A percentile compares a stretch with the other conserved stretches of the same genome.
These are phyloP conservation scores for Zapornia atra DNA, from an alignment of 2,113 vertebrate species.

Conservation along the genomic window DNA sequence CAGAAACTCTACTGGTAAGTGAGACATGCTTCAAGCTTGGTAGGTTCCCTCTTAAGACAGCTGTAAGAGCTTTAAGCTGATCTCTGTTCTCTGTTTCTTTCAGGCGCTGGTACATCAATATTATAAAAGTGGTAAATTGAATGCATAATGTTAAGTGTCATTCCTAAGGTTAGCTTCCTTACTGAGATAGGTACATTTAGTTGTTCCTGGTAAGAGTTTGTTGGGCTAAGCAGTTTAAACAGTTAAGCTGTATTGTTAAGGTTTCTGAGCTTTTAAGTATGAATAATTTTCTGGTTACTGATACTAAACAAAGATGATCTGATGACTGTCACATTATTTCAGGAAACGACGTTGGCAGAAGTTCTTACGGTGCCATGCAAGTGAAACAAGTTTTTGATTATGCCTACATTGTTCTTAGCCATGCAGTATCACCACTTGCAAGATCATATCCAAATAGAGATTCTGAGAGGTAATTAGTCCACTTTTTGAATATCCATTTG, in stretches of 20 bases:
- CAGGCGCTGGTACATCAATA: not conserved
- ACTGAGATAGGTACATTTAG: not conserved
- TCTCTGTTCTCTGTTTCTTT: not conserved
- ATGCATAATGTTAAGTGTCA: not conserved
- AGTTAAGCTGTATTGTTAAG: not conserved
- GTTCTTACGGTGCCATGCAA: constrained; percentile 98
- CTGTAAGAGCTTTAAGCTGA: not conserved
- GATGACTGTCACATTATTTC: constrained; percentile 61
- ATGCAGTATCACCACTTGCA: constrained; percentile 93
- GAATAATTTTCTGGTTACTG: constrained; percentile 5
- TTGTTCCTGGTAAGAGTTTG: not conserved
- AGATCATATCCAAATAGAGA: constrained; percentile 95
- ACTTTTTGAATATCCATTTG: constrained; percentile 30
- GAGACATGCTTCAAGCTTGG: not conserved
- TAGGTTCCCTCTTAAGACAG: not conserved
- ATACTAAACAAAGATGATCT: constrained; percentile 23
- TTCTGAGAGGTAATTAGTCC: constrained; percentile 86
- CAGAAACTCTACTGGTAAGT: constrained; percentile 49
- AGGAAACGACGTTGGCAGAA: constrained; percentile 97
- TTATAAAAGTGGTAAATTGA: not conserved
- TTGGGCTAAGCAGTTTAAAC: not conserved
- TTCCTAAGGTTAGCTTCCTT: not conserved
- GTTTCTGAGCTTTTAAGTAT: not conserved
- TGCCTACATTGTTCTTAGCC: constrained; percentile 93
- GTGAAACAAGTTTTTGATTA: constrained; percentile 99